Percentiles rank a stretch among this genome's conserved stretches.
Conservation (phyloP, 2,888 invertebrate species). For the Craniophora ligustri region DNA sequence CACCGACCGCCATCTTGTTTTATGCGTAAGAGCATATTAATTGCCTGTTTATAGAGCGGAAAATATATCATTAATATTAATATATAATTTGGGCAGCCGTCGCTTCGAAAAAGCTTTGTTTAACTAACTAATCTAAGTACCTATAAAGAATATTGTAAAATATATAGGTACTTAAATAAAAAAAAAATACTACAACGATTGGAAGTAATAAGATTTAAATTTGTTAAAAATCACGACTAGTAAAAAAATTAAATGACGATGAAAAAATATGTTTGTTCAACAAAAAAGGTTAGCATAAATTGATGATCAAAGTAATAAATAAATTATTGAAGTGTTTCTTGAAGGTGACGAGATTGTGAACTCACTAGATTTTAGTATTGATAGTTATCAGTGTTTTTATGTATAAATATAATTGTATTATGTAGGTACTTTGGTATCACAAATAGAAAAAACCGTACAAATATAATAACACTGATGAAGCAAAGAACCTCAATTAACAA, state of each 20-base stretch:
- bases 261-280: slow-evolving; percentile 20
- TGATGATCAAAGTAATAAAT: slow-evolving; percentile 38
- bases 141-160: too few relatives aligned
- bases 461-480: too few relatives aligned
- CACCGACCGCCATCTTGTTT: slow-evolving; percentile 82
- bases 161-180: too few relatives aligned
- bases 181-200: too few relatives aligned
- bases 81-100: slow-evolving; percentile 7
- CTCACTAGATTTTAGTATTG: slow-evolving; percentile 14
- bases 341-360: slow-evolving; percentile 37
- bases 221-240: too few relatives aligned
- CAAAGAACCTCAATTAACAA: too few relatives aligned
- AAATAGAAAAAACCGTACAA: too few relatives aligned
- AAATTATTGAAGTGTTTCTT: slow-evolving; percentile 32
- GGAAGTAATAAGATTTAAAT: slow-evolving; percentile 17
- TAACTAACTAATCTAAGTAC: too few relatives aligned
- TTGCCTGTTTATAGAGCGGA: slow-evolving; percentile 62
- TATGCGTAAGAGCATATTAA: slow-evolving; percentile 76
- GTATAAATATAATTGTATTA: not conserved
- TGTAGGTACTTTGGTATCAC: too few relatives aligned
- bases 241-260: too few relatives aligned
- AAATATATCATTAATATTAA: slow-evolving; percentile 41
- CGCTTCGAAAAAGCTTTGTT: slow-evolving; percentile 3
- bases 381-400: slow-evolving; percentile 15
- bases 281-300: too few relatives aligned